Evolutionary conservation across 2,888 invertebrate species (phyloP).

Genomic region (Ennomos fuscantarius): DNA sequence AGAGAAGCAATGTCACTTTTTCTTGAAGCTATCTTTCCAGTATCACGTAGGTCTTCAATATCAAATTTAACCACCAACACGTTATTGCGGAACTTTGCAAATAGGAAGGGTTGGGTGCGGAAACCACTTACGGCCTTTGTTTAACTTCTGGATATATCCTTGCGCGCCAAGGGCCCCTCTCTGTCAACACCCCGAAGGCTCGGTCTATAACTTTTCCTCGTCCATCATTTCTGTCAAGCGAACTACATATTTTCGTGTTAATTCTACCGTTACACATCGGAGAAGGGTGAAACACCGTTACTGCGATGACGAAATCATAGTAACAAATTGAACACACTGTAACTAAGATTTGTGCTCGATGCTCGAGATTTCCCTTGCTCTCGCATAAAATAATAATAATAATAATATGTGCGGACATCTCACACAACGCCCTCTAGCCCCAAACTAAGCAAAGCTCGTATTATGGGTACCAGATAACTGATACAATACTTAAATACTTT

Average conservation of each 20-base stretch:
- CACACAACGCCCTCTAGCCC: no score
- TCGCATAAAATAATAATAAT: no score
- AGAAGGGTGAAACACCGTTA: constrained; percentile 26
- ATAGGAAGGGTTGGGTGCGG: constrained; percentile 18
- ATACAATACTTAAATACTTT: no score
- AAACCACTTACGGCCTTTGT: constrained; percentile 27
- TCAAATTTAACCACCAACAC: background rate
- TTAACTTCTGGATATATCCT: constrained; percentile 27
- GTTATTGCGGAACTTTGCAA: constrained; percentile 10
- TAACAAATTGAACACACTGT: constrained; percentile 24
- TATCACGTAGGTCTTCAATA: background rate
- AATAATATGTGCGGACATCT: no score
- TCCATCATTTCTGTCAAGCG: constrained; percentile 20
- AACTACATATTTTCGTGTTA: constrained; percentile 16
- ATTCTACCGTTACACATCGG: constrained; percentile 17
- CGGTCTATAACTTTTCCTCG: constrained; percentile 21
- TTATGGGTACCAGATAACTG: no score
- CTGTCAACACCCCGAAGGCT: constrained; percentile 24
- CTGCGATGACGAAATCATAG: constrained; percentile 17
- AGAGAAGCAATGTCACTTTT: no score
- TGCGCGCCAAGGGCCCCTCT: constrained; percentile 13
- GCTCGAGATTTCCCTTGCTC: constrained; percentile 24
- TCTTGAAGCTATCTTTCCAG: no score
- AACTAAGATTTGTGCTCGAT: constrained; percentile 27
- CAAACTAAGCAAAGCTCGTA: no score